A percentile compares a stretch with the other conserved stretches of the same genome.
phyloP scores from a whole-genome alignment of 2,888 invertebrate genomes.

The Microchrysa polita region DNA sequence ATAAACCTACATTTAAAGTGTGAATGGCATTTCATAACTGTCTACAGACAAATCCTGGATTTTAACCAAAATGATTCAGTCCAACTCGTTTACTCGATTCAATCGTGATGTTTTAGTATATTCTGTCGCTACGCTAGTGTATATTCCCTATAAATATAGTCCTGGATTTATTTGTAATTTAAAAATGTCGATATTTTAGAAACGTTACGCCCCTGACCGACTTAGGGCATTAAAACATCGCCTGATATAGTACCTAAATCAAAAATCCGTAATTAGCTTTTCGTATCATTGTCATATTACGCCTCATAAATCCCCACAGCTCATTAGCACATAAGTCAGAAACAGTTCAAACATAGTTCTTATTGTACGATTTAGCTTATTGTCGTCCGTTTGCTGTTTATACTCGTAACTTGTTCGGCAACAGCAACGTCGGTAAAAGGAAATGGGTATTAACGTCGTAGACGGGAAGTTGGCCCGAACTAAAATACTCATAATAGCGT shows the following conservation, averaged over 20 bases:
- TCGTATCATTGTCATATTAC: constrained; percentile 33
- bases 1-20: too few species aligned
- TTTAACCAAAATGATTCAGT: too few species aligned
- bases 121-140: too few species aligned
- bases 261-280: constrained; percentile 30
- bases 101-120: too few species aligned
- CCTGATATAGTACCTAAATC: constrained; percentile 9
- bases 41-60: too few species aligned
- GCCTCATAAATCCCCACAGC: constrained; percentile 3
- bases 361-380: background rate
- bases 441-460: background rate
- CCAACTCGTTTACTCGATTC: too few species aligned
- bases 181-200: too few species aligned
- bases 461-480: background rate
- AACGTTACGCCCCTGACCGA: too few species aligned
- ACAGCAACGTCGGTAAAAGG: background rate
- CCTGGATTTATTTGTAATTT: too few species aligned
- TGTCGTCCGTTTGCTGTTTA: background rate
- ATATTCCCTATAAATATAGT: too few species aligned
- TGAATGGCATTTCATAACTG: too few species aligned
- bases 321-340: constrained; percentile 8
- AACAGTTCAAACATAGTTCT: constrained; percentile 18
- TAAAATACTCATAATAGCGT: background rate
- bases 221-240: constrained; percentile 35
- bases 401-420: constrained; percentile 15